Evolutionary conservation across 1,140 invertebrate genomes (phyloP), one percentile per base, ranked within the genome.

Genomic region (Drosophila ogumai): DNA sequence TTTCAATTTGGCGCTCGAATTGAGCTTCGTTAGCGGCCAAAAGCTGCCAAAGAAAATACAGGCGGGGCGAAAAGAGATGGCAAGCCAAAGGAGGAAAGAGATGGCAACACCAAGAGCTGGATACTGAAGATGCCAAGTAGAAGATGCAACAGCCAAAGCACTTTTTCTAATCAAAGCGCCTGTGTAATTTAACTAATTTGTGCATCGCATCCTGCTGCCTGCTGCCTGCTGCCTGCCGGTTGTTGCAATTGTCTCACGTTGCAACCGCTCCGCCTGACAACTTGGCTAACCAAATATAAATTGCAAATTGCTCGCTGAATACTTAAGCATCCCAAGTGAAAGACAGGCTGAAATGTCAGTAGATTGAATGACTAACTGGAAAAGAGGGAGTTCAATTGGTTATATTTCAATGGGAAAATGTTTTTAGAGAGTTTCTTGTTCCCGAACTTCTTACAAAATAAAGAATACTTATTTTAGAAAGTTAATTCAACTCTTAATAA

Each of bases 161-260:
- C 85, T 90, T 90, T 90, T 90, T 90, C 85, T 90, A 90, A 90
- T 90, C 85, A 90, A 65, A 77, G 73, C 77, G 85, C 78, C 71
- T 90, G 85, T 90, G 85, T 85, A 90, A 90, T 90, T 90, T 90
- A 79, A 88, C 86, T 90, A 90, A 90, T 90, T 90, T 90, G 82
- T 79, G 64, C 63, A 38, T 55, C 52, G 57, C 41, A 41, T 63
- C 31, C 31, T 54, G 47, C n/a, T 9, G 15, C 52, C 32, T 54
- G 31, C 17, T 13, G 17, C 52, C 13, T 38, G 32, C 19, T 6
- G 31, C 56, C 36, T 55, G 60, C 59, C 52, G 46, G 59, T 66
- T 43, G 71, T 54, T 68, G 69, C 69, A 87, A 87, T 74, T 82
- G 84, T 73, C 54, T 80, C 76, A 71, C 67, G 80, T 84, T 90